Percentiles rank a stretch among this genome's conserved stretches.
These are phyloP conservation scores for Gerris buenoi DNA, from an alignment of 1,140 invertebrate genomes.

Conservation along the genomic window DNA sequence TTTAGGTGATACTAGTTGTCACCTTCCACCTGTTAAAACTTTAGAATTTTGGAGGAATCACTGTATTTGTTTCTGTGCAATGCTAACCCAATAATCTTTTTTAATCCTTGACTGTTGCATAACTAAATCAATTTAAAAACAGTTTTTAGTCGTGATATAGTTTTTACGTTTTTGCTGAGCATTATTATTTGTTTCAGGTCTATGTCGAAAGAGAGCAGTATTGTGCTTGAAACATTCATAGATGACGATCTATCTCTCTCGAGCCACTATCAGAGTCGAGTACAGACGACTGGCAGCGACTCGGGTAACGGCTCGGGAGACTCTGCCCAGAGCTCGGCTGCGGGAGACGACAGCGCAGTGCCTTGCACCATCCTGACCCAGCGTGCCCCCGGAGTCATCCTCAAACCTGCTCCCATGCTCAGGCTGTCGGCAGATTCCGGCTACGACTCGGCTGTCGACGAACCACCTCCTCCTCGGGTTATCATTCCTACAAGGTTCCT, in stretches of 20 bases:
- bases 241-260: conserved; percentile 6
- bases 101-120: too few species aligned
- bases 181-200: background rate
- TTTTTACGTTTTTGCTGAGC: too few species aligned
- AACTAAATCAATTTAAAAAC: too few species aligned
- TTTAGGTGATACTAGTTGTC: too few species aligned
- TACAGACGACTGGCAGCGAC: conserved; percentile 64
- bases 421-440: conserved; percentile 28
- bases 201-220: conserved; percentile 15
- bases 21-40: too few species aligned
- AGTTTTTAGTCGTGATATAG: too few species aligned
- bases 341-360: conserved; percentile 38
- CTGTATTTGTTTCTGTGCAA: too few species aligned
- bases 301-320: conserved; percentile 76
- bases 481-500: background rate
- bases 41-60: too few species aligned
- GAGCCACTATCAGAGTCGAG: conserved; percentile 35
- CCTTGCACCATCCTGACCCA: conserved; percentile 18
- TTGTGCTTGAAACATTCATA: conserved; percentile 8
- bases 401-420: conserved; percentile 29
- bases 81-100: too few species aligned
- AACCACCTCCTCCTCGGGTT: conserved; percentile 32
- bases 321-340: conserved; percentile 48
- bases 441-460: conserved; percentile 48
- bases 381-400: conserved; percentile 4